These are phyloP conservation scores for Tipula vernalis DNA, from an alignment of 2,888 invertebrate species.

Conservation along the genomic window DNA sequence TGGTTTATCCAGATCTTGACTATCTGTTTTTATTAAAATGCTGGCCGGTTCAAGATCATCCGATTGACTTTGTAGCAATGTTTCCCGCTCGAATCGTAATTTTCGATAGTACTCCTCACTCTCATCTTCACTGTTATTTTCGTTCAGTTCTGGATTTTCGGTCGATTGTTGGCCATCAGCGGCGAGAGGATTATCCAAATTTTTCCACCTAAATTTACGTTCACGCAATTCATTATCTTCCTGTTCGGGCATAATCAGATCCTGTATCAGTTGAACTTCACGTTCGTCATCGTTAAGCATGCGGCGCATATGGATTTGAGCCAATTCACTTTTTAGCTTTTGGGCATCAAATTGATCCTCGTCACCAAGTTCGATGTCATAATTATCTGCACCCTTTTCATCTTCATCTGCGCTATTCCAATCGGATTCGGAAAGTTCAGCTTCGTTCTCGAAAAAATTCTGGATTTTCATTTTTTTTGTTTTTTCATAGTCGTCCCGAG, in stretches of 20 bases:
- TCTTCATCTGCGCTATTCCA: constrained; percentile 84
- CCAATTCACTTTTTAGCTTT: constrained; percentile 64
- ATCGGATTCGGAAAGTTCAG: constrained; percentile 83
- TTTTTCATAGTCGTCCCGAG: constrained; percentile 28
- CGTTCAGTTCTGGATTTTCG: constrained; percentile 35
- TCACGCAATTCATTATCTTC: constrained; percentile 66
- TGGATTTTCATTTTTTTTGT: constrained; percentile 39
- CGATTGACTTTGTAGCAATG: constrained; percentile 43
- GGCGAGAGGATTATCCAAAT: constrained; percentile 44
- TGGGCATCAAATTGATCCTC: constrained; percentile 69
- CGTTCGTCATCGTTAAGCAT: constrained; percentile 79
- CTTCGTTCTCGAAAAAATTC: constrained; percentile 81
- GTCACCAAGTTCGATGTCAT: constrained; percentile 78
- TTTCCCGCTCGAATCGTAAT: constrained; percentile 66
- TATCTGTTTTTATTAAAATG: background rate
- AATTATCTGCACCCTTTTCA: constrained; percentile 61
- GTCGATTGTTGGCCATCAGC: constrained; percentile 17
- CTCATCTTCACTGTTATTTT: constrained; percentile 48
- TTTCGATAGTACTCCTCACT: constrained; percentile 71
- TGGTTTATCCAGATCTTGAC: background rate
- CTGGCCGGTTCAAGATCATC: background rate
- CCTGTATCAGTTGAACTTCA: constrained; percentile 71
- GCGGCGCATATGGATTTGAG: constrained; percentile 75
- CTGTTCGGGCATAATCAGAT: constrained; percentile 81
- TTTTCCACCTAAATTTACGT: constrained; percentile 76